phyloP scores from a whole-genome alignment of 1,140 invertebrate species.

The Cydia fagiglandana region DNA sequence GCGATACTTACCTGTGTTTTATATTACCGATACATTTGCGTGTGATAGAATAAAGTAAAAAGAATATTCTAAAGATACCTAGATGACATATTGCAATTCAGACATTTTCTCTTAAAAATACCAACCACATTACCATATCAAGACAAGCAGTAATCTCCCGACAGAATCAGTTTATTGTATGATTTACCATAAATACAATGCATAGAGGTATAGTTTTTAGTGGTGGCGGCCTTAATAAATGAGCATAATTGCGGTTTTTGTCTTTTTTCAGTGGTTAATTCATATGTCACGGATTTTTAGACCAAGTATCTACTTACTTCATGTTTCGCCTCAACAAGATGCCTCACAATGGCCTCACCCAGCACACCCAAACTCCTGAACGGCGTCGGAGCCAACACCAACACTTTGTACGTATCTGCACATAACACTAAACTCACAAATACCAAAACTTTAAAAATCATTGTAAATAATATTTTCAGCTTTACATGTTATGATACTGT shows the following conservation, averaged over 20 bases:
- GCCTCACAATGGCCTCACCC: slow-evolving; percentile 39
- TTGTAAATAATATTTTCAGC: not conserved
- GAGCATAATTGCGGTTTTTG: not conserved
- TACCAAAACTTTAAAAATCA: slow-evolving; percentile 7
- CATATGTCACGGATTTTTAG: not conserved
- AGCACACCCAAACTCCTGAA: slow-evolving; percentile 39
- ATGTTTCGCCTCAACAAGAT: slow-evolving; percentile 43
- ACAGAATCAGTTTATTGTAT: too few relatives aligned
- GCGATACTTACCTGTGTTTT: too few relatives aligned
- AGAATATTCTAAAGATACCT: too few relatives aligned
- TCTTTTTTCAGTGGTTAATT: not conserved
- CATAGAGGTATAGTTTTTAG: too few relatives aligned
- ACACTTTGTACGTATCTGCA: slow-evolving; percentile 31
- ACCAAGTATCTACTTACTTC: slow-evolving; percentile 37
- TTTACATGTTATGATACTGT: not conserved
- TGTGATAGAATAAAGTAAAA: too few relatives aligned
- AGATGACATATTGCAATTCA: too few relatives aligned
- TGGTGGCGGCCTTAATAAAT: not conserved
- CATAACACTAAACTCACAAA: not conserved
- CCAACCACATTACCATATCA: too few relatives aligned
- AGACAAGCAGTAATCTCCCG: too few relatives aligned
- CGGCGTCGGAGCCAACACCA: slow-evolving; percentile 38
- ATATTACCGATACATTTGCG: too few relatives aligned
- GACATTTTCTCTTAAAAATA: too few relatives aligned
- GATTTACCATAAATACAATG: too few relatives aligned